These are phyloP conservation scores for Drosophila persimilis DNA, from an alignment of 1,140 invertebrate species.

Conservation along the genomic window DNA sequence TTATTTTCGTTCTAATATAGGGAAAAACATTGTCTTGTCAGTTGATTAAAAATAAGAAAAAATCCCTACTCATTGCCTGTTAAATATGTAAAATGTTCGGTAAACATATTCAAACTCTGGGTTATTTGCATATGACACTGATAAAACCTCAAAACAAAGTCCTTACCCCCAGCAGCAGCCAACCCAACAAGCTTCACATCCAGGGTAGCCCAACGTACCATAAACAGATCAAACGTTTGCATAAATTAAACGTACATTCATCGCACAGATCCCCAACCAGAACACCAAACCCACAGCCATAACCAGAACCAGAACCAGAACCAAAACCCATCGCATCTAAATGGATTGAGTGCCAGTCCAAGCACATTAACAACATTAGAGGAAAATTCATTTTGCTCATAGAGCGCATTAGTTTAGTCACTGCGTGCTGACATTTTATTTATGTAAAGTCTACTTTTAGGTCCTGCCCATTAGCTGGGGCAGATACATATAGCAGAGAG, in stretches of 20 bases:
- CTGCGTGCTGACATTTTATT: constrained; percentile 18
- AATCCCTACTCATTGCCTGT: constrained; percentile 26
- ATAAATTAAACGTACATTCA: constrained; percentile 53
- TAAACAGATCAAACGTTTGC: constrained; percentile 73
- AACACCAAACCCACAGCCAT: not conserved
- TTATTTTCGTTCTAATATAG: too few species aligned
- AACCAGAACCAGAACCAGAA: not conserved
- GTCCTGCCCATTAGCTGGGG: too few species aligned
- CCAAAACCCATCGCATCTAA: constrained; percentile 12
- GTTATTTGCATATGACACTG: constrained; percentile 64
- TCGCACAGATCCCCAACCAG: constrained; percentile 2
- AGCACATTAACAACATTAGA: constrained; percentile 44
- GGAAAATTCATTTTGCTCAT: constrained; percentile 37
- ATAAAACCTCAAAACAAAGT: constrained; percentile 45
- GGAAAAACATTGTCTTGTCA: too few species aligned
- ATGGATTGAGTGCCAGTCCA: constrained; percentile 22
- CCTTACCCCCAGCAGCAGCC: not conserved
- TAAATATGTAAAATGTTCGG: constrained; percentile 55
- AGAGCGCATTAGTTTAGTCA: constrained; percentile 42
- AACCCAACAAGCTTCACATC: not conserved
- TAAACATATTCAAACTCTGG: constrained; percentile 33
- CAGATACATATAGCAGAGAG: not conserved
- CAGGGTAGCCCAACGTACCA: constrained; percentile 52
- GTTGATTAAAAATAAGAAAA: too few species aligned
- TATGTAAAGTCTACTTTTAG: constrained; percentile 37